Conservation (phyloP, 2,888 invertebrate genomes). For the Ennomos quercinarius region DNA sequence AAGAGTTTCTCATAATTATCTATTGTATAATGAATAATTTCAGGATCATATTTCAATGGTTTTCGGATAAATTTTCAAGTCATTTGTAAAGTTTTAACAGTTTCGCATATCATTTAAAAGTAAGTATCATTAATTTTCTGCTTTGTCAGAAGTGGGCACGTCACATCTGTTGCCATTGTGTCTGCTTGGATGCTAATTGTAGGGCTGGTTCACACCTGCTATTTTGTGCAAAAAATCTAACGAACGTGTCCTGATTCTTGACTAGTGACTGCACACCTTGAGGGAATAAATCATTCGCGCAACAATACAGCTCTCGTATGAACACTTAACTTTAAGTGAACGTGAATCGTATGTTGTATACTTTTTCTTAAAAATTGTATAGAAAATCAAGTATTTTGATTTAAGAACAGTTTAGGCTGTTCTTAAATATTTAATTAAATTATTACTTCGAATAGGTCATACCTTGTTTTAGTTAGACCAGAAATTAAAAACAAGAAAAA, state of each 20-base stretch:
- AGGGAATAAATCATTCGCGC: slow-evolving; percentile 44
- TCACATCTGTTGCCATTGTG: slow-evolving; percentile 56
- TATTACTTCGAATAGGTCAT: no score
- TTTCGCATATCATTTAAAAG: neutral
- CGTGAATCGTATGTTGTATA: slow-evolving; percentile 13
- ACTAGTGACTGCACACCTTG: slow-evolving; percentile 31
- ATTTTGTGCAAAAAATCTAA: slow-evolving; percentile 56
- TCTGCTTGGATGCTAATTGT: slow-evolving; percentile 54
- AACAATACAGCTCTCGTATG: slow-evolving; percentile 27
- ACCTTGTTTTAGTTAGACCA: no score
- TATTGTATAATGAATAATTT: no score
- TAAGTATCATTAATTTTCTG: slow-evolving; percentile 17
- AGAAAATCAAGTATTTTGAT: no score
- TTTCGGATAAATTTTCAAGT: neutral
- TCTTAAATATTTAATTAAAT: no score
- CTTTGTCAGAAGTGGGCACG: slow-evolving; percentile 36
- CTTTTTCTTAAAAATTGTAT: neutral
- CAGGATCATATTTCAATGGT: no score
- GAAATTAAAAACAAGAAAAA: no score
- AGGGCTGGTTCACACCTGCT: slow-evolving; percentile 59
- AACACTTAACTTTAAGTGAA: slow-evolving; percentile 23
- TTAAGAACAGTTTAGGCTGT: no score
- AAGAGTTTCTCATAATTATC: no score
- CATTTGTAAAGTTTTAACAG: slow-evolving; percentile 4
- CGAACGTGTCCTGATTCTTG: slow-evolving; percentile 54